A percentile compares a stretch with the other conserved stretches of the same genome.
Conservation (phyloP, 1,140 invertebrate genomes). For the Heliconius himera region DNA sequence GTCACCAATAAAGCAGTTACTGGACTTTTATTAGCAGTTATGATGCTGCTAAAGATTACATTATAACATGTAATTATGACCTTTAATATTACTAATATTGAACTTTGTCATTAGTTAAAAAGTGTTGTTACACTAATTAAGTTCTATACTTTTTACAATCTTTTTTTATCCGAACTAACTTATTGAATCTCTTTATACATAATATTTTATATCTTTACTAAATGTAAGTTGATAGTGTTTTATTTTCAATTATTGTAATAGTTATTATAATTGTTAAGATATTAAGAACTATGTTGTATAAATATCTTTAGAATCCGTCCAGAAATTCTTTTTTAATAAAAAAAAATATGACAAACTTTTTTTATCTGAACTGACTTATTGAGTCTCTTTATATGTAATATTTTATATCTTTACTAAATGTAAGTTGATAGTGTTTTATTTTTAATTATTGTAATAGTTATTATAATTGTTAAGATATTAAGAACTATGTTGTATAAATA, state of each 20-base stretch:
- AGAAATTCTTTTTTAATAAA: background rate
- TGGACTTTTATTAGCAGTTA: constrained; percentile 26
- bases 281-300: background rate
- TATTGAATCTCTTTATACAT: background rate
- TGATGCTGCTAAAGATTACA: background rate
- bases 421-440: background rate
- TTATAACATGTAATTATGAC: constrained; percentile 5
- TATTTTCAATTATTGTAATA: background rate
- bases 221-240: background rate
- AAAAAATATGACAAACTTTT: background rate
- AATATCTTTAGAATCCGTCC: background rate
- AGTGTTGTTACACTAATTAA: background rate
- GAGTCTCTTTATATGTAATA: background rate
- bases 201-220: background rate
- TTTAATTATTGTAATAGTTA: background rate
- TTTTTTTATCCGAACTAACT: background rate
- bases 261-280: background rate
- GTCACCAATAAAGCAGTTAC: constrained; percentile 23
- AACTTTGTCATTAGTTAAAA: background rate
- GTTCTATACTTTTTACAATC: background rate
- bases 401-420: background rate
- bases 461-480: background rate
- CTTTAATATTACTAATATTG: background rate
- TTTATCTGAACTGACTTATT: background rate
- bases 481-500: background rate